A percentile compares a stretch with the other conserved stretches of the same genome.
Evolutionary conservation across 2,113 vertebrate genomes (phyloP).

Genomic region (Semicossyphus pulcher): DNA sequence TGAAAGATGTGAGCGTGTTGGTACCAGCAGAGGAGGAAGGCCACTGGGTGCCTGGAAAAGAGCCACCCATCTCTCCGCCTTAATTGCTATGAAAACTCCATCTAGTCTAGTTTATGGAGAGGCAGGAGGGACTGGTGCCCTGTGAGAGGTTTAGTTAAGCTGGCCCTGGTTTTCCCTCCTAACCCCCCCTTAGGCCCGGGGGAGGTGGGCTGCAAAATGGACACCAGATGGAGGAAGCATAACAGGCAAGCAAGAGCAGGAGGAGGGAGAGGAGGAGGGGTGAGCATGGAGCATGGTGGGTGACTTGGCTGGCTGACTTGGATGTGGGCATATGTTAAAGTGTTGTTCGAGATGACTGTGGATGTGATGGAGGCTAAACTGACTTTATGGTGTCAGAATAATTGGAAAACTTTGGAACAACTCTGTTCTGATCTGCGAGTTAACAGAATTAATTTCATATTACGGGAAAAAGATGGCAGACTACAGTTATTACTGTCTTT

Average conservation of each 20-base stretch:
- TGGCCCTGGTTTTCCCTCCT: constrained; percentile 36
- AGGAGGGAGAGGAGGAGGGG: constrained; percentile 10
- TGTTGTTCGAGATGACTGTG: background rate
- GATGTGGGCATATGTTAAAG: constrained; percentile 9
- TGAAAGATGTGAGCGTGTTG: constrained; percentile 64
- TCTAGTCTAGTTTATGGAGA: constrained; percentile 66
- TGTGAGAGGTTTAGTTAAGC: constrained; percentile 73
- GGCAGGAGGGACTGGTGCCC: constrained; percentile 56
- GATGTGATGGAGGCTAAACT: background rate
- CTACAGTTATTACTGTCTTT: no score
- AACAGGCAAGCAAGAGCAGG: constrained; percentile 25
- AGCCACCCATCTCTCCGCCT: constrained; percentile 64
- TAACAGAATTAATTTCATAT: no score
- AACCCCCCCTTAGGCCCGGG: constrained; percentile 51
- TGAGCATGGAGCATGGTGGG: constrained; percentile 6
- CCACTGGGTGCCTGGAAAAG: constrained; percentile 75
- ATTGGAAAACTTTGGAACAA: no score
- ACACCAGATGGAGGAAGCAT: constrained; percentile 68
- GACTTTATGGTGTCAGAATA: no score
- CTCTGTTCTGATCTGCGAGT: no score
- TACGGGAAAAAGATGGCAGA: no score
- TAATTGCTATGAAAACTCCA: constrained; percentile 78
- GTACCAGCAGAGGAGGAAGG: constrained; percentile 55
- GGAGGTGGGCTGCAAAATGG: constrained; percentile 66
- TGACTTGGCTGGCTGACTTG: constrained; percentile 11